Conservation (phyloP, 2,113 vertebrate genomes). For the Numenius arquata region DNA sequence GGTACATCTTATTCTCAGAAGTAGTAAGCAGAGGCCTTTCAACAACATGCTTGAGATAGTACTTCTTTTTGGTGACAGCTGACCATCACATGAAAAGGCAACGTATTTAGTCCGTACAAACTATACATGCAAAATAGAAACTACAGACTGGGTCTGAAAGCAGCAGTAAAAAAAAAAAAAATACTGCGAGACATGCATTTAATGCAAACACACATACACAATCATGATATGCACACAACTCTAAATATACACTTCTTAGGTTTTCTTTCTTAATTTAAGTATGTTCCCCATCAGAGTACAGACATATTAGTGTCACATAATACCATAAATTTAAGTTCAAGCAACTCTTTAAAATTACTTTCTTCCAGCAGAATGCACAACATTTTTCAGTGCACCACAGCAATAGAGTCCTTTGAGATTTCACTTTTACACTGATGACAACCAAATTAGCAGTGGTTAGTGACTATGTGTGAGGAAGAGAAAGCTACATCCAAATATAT, state of each 20-base stretch:
- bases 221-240: not conserved
- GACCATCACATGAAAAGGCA: not conserved
- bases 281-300: not conserved
- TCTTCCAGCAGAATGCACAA: not conserved
- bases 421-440: not conserved
- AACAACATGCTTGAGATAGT: not conserved
- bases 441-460: not conserved
- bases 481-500: not conserved
- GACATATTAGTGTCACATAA: not conserved
- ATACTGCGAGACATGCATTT: not conserved
- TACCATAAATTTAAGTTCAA: not conserved
- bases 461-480: fast-evolving
- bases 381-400: not conserved
- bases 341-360: not conserved
- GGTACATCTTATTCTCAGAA: not conserved
- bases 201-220: not conserved
- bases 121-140: not conserved
- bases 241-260: not conserved
- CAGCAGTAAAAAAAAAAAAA: not conserved
- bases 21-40: not conserved
- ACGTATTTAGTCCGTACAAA: not conserved
- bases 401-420: not conserved
- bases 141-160: not conserved
- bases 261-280: not conserved
- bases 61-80: not conserved